A percentile compares a stretch with the other conserved stretches of the same genome.
Conservation (phyloP, 2,113 vertebrate species). For the Morone saxatilis region DNA sequence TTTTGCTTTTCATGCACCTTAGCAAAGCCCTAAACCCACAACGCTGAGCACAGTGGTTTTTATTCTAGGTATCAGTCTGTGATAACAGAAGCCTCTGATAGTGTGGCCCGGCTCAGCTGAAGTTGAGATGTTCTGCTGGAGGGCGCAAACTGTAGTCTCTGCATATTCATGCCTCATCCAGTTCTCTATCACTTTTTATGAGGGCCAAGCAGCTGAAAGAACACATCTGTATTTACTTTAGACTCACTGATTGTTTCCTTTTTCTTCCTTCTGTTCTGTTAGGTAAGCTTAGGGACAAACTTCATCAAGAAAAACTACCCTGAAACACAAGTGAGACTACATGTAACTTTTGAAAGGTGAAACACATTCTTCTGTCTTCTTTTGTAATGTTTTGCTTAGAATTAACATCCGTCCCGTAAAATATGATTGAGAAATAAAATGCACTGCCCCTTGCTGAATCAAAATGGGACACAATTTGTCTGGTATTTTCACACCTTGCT, state of each 20-base stretch:
- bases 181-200: not conserved
- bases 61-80: conserved; percentile 26
- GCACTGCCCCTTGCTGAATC: too few species aligned
- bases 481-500: too few species aligned
- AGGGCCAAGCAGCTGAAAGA: not conserved
- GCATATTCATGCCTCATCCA: conserved; percentile 3
- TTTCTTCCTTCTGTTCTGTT: not conserved
- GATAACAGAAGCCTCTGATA: conserved; percentile 40
- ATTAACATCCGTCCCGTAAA: too few species aligned
- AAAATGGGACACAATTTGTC: too few species aligned
- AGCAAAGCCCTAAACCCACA: not conserved
- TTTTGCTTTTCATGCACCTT: not conserved
- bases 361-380: not conserved
- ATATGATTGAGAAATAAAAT: too few species aligned
- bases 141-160: conserved; percentile 25
- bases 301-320: not conserved
- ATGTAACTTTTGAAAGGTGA: not conserved
- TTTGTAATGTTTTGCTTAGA: too few species aligned
- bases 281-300: not conserved
- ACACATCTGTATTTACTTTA: too few species aligned
- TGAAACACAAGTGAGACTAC: not conserved
- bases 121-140: conserved; percentile 43
- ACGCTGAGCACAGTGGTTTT: conserved; percentile 25
- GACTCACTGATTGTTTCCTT: too few species aligned
- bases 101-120: conserved; percentile 17